phyloP scores from a whole-genome alignment of 2,797 vertebrate species.

The Novumbra hubbsi region DNA sequence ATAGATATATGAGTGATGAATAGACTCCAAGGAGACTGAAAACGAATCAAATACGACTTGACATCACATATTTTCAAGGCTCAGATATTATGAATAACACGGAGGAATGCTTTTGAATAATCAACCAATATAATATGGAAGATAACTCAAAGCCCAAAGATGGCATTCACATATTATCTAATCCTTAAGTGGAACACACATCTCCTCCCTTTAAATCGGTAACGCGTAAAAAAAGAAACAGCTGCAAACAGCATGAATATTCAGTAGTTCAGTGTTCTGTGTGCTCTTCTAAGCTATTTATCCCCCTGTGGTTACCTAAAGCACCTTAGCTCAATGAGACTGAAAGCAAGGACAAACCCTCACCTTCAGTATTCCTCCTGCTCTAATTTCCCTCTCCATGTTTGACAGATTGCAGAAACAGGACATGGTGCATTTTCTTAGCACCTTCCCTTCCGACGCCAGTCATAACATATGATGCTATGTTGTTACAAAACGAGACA shows the following conservation, averaged over 20 bases:
- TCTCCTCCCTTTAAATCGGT: slow-evolving; percentile 24
- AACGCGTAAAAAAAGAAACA: slow-evolving; percentile 34
- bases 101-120: neutral
- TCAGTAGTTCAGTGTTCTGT: slow-evolving; percentile 52
- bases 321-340: slow-evolving; percentile 46
- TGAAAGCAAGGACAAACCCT: slow-evolving; percentile 57
- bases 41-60: slow-evolving; percentile 24
- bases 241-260: slow-evolving; percentile 48
- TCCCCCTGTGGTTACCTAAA: slow-evolving; percentile 55
- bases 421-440: slow-evolving; percentile 50
- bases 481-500: slow-evolving; percentile 36
- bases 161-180: slow-evolving; percentile 32
- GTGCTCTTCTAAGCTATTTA: slow-evolving; percentile 50
- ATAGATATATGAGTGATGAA: slow-evolving; percentile 39
- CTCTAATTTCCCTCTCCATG: slow-evolving; percentile 43
- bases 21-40: slow-evolving; percentile 15
- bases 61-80: neutral
- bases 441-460: slow-evolving; percentile 43
- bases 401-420: slow-evolving; percentile 50
- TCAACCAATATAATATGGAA: neutral
- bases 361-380: slow-evolving; percentile 44
- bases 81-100: slow-evolving; percentile 5
- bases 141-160: slow-evolving; percentile 21
- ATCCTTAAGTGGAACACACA: slow-evolving; percentile 33
- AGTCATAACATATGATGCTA: slow-evolving; percentile 34